These are phyloP conservation scores for Tyrophagus putrescentiae DNA, from an alignment of 1,140 invertebrate species.

Conservation along the genomic window DNA sequence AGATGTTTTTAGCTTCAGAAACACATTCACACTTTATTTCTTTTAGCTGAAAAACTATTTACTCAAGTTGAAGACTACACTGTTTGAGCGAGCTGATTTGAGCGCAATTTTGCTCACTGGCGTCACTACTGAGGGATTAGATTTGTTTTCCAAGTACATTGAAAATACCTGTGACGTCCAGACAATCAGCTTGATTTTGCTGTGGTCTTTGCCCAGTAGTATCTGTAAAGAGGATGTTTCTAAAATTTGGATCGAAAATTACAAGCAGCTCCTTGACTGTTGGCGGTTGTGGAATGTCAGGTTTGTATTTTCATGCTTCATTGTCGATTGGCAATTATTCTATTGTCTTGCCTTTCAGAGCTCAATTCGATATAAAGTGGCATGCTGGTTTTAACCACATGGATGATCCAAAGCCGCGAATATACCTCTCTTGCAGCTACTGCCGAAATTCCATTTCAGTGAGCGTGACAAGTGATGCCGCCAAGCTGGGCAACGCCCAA, in stretches of 20 bases:
- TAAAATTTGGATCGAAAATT: slow-evolving; percentile 57
- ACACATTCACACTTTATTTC: slow-evolving; percentile 22
- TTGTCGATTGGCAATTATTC: slow-evolving; percentile 29
- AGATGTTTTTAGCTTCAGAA: not conserved
- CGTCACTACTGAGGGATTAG: slow-evolving; percentile 40
- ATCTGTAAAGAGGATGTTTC: slow-evolving; percentile 44
- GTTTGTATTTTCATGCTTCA: not conserved
- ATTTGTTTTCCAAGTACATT: slow-evolving; percentile 70
- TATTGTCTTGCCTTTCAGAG: slow-evolving; percentile 35
- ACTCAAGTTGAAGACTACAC: slow-evolving; percentile 47
- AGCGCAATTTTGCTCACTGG: slow-evolving; percentile 72
- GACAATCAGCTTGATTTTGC: slow-evolving; percentile 63
- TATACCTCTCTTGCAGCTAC: slow-evolving; percentile 80
- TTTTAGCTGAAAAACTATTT: slow-evolving; percentile 55
- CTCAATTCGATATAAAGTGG: slow-evolving; percentile 57
- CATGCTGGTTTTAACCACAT: slow-evolving; percentile 42
- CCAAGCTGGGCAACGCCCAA: slow-evolving; percentile 42
- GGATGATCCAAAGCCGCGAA: slow-evolving; percentile 52
- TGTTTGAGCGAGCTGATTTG: slow-evolving; percentile 61
- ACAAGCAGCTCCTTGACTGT: slow-evolving; percentile 53
- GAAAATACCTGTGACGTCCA: slow-evolving; percentile 83
- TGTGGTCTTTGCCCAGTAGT: slow-evolving; percentile 49
- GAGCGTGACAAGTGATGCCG: slow-evolving; percentile 30
- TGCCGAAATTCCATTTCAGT: slow-evolving; percentile 81
- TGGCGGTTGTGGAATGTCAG: slow-evolving; percentile 62